These are phyloP conservation scores for Baryphthengus martii DNA, from an alignment of 2,113 vertebrate genomes.

Conservation along the genomic window DNA sequence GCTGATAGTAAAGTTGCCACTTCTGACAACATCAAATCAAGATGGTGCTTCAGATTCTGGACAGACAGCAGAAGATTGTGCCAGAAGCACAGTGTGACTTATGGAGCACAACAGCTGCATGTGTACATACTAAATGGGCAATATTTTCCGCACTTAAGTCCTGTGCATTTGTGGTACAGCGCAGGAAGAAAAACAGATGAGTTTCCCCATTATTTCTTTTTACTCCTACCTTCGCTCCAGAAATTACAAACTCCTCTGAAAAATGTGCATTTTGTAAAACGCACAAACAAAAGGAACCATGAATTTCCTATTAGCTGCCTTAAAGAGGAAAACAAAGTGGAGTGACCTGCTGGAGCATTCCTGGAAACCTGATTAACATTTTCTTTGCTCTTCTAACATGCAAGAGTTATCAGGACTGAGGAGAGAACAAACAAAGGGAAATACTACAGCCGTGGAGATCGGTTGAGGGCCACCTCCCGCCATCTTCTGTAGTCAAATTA, in stretches of 20 bases:
- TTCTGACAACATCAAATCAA: not conserved
- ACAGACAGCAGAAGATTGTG: not conserved
- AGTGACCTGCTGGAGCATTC: not conserved
- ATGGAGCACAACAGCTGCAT: not conserved
- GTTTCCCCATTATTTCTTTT: not conserved
- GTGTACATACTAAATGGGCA: not conserved
- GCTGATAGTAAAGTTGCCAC: not conserved
- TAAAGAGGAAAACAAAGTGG: not conserved
- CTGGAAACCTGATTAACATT: not conserved
- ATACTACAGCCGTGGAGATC: conserved; percentile 56
- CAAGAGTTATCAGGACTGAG: conserved; percentile 14
- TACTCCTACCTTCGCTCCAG: not conserved
- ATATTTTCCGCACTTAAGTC: not conserved
- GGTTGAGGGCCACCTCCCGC: not conserved
- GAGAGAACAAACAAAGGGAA: conserved; percentile 58
- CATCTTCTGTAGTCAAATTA: not conserved
- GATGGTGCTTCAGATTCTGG: not conserved
- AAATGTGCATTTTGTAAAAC: not conserved
- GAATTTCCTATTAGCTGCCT: not conserved
- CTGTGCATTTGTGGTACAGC: not conserved
- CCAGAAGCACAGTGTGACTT: not conserved
- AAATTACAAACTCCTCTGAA: not conserved
- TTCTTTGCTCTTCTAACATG: conserved; percentile 13
- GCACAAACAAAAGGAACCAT: not conserved
- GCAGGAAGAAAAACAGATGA: not conserved